Base-by-base conservation (phyloP, 1,140 invertebrate genomes). In the Nylanderia fulva region DNA sequence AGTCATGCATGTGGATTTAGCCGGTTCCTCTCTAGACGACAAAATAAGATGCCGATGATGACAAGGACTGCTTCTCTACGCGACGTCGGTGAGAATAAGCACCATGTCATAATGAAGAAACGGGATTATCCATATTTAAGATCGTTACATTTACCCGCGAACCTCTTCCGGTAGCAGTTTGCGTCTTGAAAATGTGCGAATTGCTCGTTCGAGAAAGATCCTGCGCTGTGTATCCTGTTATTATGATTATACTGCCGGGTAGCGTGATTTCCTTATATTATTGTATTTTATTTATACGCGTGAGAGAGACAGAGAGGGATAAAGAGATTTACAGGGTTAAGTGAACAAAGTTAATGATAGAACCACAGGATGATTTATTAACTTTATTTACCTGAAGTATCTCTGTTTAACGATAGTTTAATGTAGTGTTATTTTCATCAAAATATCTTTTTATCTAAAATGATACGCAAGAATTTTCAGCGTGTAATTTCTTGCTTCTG, bases 1-100 rank as follows among this genome's bases (percentile, higher is more conserved):
- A 71, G 86, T 89, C 87, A 89, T 84, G 84, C 86, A 77, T 77
- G 64, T 15, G 71, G 69, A 72, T 58, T 36, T 33, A 82, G 84
- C 84, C 76, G 84, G 84, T 87, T 86, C 68, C 48, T 60, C 58
- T 56, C 74, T 82, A 76, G 66, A 33, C 63, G 76, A 68, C 75
- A n/a, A 56, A 69, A 66, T 6, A 21, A 45, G 63, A 63, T 54
- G 54, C 2, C 39, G 36, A 42, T n/a, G 11, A 21, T 64, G 60
- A 48, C 66, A 36, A 48, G 18, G 18, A 39, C 45, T 15, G 21
- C 11, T 45, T 74, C 68, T 84, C 27, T 58, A 72, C n/a, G n/a
- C 27, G 18, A 33, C n/a, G 61, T 13, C 72, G 45, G 36, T 45
- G 71, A 66, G 61, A 79, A 79, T n/a, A 29, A 11, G 60, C 48